phyloP scores from a whole-genome alignment of 2,888 invertebrate genomes.

The Ophraella communa region DNA sequence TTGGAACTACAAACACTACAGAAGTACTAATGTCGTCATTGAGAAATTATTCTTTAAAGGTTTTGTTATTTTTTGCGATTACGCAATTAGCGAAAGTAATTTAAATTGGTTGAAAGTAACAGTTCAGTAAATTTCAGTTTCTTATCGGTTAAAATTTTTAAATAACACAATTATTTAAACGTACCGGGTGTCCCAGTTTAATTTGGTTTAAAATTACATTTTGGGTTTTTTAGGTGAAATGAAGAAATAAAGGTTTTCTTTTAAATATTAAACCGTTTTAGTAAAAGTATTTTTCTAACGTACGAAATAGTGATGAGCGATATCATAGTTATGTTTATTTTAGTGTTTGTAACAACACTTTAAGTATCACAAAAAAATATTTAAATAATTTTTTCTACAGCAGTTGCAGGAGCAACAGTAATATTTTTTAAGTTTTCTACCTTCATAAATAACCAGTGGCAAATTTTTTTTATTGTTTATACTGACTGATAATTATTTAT shows the following conservation, averaged over 20 bases:
- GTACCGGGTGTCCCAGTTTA: constrained; percentile 1
- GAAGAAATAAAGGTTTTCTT: not conserved
- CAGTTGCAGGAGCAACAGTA: no score
- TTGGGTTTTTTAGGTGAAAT: not conserved
- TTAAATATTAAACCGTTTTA: not conserved
- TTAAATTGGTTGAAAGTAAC: not conserved
- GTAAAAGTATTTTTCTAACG: not conserved
- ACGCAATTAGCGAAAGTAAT: not conserved
- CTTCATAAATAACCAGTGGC: no score
- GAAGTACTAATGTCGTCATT: not conserved
- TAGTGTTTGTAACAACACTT: no score
- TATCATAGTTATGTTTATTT: no score
- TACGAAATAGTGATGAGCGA: not conserved
- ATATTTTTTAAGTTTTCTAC: no score
- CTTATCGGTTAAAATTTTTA: not conserved
- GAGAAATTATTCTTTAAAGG: not conserved
- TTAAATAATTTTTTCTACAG: no score
- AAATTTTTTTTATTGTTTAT: no score
- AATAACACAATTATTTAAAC: not conserved
- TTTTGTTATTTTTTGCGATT: no score
- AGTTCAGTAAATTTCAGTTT: constrained; percentile 9
- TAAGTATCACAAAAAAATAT: no score
- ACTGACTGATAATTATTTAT: no score
- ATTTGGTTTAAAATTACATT: not conserved
- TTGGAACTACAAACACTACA: no score